These are phyloP conservation scores for Sthenelais limicola DNA, from an alignment of 2,888 invertebrate genomes.

Conservation along the genomic window DNA sequence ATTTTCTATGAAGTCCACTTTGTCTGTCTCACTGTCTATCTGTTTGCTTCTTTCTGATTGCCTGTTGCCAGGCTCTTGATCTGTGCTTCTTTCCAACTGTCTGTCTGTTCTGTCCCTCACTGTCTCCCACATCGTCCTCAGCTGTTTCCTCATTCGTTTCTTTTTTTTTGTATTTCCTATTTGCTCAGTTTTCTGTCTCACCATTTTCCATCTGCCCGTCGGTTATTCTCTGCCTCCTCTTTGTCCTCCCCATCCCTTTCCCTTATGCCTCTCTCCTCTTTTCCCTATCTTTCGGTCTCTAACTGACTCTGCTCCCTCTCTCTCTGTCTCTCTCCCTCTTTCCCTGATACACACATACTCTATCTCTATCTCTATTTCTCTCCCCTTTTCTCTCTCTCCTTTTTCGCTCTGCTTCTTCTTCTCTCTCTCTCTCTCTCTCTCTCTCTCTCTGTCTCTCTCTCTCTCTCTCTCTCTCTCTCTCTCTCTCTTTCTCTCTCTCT, in stretches of 20 bases:
- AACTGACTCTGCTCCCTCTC: not conserved
- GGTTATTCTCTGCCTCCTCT: not conserved
- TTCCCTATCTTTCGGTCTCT: not conserved
- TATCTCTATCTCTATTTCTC: not conserved
- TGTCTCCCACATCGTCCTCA: constrained; percentile 1
- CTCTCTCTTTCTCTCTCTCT: no score
- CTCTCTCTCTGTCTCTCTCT: not conserved
- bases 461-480: no score
- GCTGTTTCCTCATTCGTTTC: not conserved
- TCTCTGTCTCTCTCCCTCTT: constrained; percentile 11
- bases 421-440: constrained; percentile 8
- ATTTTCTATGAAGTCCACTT: no score
- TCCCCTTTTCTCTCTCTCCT: constrained; percentile 3
- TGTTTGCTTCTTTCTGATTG: not conserved
- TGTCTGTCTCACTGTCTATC: constrained; percentile 3
- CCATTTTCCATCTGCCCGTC: not conserved
- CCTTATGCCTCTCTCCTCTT: not conserved
- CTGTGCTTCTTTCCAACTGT: not conserved
- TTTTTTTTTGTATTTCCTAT: not conserved
- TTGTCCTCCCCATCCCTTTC: constrained; percentile 12
- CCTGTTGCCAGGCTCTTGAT: not conserved
- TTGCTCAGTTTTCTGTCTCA: no score
- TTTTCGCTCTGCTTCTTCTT: not conserved
- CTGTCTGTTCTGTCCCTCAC: not conserved
- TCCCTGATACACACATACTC: not conserved